Evolutionary conservation across 2,113 vertebrate species (phyloP).

Genomic region (Suricata suricatta): DNA sequence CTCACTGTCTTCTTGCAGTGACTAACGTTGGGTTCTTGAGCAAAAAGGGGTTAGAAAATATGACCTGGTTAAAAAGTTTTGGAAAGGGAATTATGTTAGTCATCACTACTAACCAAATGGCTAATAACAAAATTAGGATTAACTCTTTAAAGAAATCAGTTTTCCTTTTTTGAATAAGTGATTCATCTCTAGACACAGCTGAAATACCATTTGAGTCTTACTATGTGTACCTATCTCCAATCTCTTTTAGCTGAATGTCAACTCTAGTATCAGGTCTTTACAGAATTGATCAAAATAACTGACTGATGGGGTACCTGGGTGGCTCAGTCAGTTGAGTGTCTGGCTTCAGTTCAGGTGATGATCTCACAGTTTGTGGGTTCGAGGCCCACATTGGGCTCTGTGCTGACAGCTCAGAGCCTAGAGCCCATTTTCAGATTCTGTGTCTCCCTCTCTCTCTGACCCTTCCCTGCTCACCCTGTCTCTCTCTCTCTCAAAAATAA

Average conservation of each 20-base stretch:
- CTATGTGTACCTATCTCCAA: background rate
- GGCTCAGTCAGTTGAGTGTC: no score
- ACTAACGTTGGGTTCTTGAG: background rate
- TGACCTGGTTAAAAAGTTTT: background rate
- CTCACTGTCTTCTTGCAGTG: background rate
- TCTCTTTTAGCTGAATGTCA: background rate
- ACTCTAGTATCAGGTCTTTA: background rate
- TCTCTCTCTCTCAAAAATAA: no score
- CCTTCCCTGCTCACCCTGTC: no score
- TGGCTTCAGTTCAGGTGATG: no score
- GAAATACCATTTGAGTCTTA: background rate
- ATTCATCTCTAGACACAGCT: background rate
- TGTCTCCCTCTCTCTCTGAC: no score
- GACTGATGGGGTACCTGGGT: background rate
- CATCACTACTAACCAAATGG: background rate
- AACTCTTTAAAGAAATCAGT: background rate
- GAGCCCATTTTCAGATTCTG: no score
- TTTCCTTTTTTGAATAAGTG: background rate
- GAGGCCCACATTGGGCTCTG: no score
- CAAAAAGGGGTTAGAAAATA: background rate
- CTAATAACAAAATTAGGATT: background rate
- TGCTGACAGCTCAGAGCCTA: no score
- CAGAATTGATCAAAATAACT: background rate
- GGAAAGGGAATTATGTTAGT: background rate
- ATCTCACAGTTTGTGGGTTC: no score